Percentiles rank a stretch among this genome's conserved stretches.
phyloP scores from a whole-genome alignment of 2,113 vertebrate species.

The Osmerus eperlanus region DNA sequence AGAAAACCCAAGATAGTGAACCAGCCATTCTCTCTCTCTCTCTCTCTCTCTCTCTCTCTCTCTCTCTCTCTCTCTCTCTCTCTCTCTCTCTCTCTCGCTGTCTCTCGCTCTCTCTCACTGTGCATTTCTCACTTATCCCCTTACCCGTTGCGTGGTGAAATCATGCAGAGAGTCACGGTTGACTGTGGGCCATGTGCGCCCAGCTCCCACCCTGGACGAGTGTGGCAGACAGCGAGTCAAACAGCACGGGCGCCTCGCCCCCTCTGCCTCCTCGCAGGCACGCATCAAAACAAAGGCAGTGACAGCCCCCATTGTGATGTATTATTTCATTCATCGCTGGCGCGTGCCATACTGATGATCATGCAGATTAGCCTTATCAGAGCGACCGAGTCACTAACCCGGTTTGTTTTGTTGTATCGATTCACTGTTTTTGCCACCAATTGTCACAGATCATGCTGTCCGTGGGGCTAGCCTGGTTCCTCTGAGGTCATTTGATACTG shows the following conservation, averaged over 20 bases:
- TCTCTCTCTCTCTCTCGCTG: slow-evolving; percentile 3
- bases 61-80: slow-evolving; percentile 8
- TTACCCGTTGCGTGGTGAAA: background rate
- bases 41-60: slow-evolving; percentile 6
- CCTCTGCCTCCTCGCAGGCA: slow-evolving; percentile 57
- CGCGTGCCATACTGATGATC: slow-evolving; percentile 61
- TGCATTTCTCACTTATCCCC: too few relatives aligned
- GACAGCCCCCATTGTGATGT: slow-evolving; percentile 70
- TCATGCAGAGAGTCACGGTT: slow-evolving; percentile 43
- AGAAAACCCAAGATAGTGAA: background rate
- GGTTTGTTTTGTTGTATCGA: slow-evolving; percentile 19
- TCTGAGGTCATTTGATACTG: slow-evolving; percentile 13
- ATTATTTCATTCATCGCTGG: slow-evolving; percentile 63
- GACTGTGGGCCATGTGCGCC: slow-evolving; percentile 55
- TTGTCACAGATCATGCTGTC: slow-evolving; percentile 7
- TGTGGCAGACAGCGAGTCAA: slow-evolving; percentile 59
- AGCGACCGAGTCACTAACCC: slow-evolving; percentile 1
- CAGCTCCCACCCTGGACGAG: slow-evolving; percentile 47
- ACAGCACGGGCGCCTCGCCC: slow-evolving; percentile 55
- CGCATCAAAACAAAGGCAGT: slow-evolving; percentile 63
- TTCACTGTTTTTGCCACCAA: slow-evolving; percentile 35
- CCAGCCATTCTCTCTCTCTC: slow-evolving; percentile 30
- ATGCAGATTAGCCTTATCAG: slow-evolving; percentile 59
- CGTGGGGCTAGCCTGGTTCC: background rate
- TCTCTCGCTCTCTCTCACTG: slow-evolving; percentile 33